Evolutionary conservation across 2,113 vertebrate genomes (phyloP).

Genomic region (Podilymbus podiceps): DNA sequence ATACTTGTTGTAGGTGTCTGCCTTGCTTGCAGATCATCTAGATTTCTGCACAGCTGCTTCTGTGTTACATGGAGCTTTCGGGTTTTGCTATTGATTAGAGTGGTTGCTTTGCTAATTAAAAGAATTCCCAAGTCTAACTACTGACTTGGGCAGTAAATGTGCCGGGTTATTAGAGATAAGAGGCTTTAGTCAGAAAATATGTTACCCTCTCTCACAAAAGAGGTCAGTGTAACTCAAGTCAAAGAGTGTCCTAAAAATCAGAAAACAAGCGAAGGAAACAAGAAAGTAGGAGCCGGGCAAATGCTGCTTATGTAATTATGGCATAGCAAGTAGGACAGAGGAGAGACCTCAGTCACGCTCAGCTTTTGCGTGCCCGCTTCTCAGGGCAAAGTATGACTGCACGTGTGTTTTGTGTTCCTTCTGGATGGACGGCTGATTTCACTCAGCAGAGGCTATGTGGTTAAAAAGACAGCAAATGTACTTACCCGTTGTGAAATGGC

Average conservation of each 20-base stretch:
- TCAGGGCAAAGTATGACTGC: not conserved
- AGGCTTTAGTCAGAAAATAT: constrained; percentile 40
- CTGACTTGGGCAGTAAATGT: constrained; percentile 1
- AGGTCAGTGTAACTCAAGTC: constrained; percentile 57
- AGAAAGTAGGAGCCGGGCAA: constrained; percentile 16
- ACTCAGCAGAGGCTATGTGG: not conserved
- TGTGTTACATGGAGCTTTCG: not conserved
- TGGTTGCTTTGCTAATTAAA: constrained; percentile 22
- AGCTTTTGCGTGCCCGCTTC: rapidly evolving
- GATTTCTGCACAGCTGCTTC: not conserved
- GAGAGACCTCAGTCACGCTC: not conserved
- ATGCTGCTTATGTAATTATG: constrained; percentile 29
- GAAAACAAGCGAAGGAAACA: not conserved
- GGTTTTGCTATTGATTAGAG: constrained; percentile 11
- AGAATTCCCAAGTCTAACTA: constrained; percentile 23
- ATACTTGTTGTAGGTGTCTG: not conserved
- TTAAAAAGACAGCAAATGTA: not conserved
- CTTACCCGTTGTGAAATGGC: rapidly evolving
- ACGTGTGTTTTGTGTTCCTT: rapidly evolving
- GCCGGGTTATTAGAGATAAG: constrained; percentile 2
- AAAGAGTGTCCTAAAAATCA: constrained; percentile 51
- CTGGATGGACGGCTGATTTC: rapidly evolving
- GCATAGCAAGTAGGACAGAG: constrained; percentile 41
- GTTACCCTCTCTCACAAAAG: constrained; percentile 6
- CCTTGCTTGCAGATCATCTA: not conserved